Conservation (phyloP, 2,797 vertebrate genomes). For the Anniella stebbinsi region DNA sequence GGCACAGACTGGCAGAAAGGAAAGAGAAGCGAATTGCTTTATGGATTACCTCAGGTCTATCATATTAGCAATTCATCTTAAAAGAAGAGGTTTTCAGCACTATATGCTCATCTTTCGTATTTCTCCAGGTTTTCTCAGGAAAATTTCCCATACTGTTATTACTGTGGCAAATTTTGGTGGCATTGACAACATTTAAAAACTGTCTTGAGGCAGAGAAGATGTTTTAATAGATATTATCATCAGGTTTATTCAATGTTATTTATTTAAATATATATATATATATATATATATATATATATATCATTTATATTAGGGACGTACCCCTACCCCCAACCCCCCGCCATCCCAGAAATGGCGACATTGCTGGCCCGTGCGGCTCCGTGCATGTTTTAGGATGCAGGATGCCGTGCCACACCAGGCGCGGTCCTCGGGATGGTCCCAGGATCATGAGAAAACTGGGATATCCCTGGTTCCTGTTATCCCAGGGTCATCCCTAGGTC, state of each 20-base stretch:
- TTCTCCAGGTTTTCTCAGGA: conserved; percentile 40
- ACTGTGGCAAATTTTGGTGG: conserved; percentile 40
- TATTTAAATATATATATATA: too few relatives aligned
- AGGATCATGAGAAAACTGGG: too few relatives aligned
- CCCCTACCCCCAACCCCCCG: too few relatives aligned
- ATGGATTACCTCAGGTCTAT: conserved; percentile 59
- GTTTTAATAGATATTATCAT: conserved; percentile 6
- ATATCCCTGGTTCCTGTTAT: too few relatives aligned
- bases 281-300: too few relatives aligned
- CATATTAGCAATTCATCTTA: conserved; percentile 50
- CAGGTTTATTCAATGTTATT: conserved; percentile 5
- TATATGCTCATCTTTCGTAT: conserved; percentile 30
- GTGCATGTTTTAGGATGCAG: too few relatives aligned
- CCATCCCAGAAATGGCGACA: too few relatives aligned
- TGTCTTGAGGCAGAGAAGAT: not conserved
- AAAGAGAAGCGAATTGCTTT: conserved; percentile 65
- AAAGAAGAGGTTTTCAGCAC: conserved; percentile 43
- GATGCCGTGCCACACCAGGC: too few relatives aligned
- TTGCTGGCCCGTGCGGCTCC: too few relatives aligned
- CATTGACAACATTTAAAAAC: conserved; percentile 20
- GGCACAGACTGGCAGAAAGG: conserved; percentile 54
- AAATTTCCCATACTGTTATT: conserved; percentile 15
- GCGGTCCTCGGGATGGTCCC: too few relatives aligned
- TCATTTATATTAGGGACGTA: too few relatives aligned
- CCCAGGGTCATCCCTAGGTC: too few relatives aligned